These are phyloP conservation scores for Acrocyrtus sp. DNA, from an alignment of 2,888 invertebrate species.

Conservation along the genomic window DNA sequence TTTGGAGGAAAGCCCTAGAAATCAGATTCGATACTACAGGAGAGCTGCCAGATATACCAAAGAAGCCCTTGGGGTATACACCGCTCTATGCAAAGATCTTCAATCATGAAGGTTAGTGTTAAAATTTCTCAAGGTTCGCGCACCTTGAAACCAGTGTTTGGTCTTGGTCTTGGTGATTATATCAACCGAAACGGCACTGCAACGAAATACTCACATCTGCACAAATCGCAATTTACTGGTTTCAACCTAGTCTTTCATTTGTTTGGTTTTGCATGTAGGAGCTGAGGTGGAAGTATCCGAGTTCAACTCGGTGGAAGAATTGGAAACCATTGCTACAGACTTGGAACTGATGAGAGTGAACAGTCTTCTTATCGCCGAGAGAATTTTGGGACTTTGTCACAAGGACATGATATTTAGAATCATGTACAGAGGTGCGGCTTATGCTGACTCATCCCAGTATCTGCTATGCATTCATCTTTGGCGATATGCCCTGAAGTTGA, in stretches of 20 bases:
- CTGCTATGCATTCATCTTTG: conserved; percentile 89
- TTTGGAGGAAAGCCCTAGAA: conserved; percentile 84
- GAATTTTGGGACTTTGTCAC: conserved; percentile 83
- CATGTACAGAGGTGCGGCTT: conserved; percentile 74
- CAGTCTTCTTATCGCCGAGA: conserved; percentile 85
- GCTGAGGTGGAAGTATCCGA: conserved; percentile 68
- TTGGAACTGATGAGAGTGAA: conserved; percentile 88
- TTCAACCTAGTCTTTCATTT: too few relatives aligned
- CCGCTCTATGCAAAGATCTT: conserved; percentile 58
- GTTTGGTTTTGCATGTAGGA: conserved; percentile 34
- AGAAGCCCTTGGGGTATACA: conserved; percentile 55
- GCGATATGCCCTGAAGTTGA: conserved; percentile 82
- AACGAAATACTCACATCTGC: neutral
- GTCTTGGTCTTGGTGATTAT: too few relatives aligned
- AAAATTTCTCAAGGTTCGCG: neutral
- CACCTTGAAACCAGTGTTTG: neutral
- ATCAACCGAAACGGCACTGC: too few relatives aligned
- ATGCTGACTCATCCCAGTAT: conserved; percentile 72
- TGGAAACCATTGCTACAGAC: conserved; percentile 78
- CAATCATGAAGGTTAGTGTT: conserved; percentile 54
- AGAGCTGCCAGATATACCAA: conserved; percentile 53
- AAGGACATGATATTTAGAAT: conserved; percentile 86
- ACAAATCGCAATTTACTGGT: neutral
- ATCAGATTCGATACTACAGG: conserved; percentile 69
- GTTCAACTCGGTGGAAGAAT: conserved; percentile 77